Base-by-base conservation (phyloP, 2,113 vertebrate genomes). In the Dissostichus mawsoni region DNA sequence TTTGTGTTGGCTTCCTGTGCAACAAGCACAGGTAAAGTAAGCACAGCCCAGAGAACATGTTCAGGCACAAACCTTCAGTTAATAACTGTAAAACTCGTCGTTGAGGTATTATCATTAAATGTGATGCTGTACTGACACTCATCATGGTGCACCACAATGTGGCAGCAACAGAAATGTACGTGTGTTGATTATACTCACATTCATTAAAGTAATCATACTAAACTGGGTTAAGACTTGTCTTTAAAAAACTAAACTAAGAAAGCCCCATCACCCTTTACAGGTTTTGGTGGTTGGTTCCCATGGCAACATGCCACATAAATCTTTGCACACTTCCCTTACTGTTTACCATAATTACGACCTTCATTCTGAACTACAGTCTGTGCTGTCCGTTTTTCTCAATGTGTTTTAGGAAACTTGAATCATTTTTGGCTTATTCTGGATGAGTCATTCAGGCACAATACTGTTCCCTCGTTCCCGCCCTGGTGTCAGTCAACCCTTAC, bases 291-390 rank as follows among this genome's bases (percentile, higher is more conserved):
- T 44, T 18, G 25, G 74, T 81, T 72, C 29, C 69, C 63, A 65
- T 86, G 82, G 69, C 80, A 89, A 89, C 83, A 87, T 69, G 63
- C 45, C 66, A 76, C 81, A 89, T 84, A 86, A 81, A 80, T 82
- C 74, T 82, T 20, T 81, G 86, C 76, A 80, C 63, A 77, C 79
- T 86, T 85, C 76, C 74, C 29, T 72, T 63, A 84, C 44, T 77
- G 72, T 63, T 82, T 80, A 88, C 86, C 86, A 87, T 91, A 84
- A 71, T 80, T 83, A 78, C 48, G 83, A 87, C 83, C 70, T 84
- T 68, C 56, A 10, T 58, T 77, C 50, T 77, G 82, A 79, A 78
- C 86, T 68, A 25, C 79, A 87, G 71, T 76, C 69, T 53, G 52
- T 16, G 36, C 44, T 74, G 57, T 58, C 25, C 29, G 29, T 20